Evolutionary conservation across 2,888 invertebrate species (phyloP).

Genomic region (Podotricha telesiphe): DNA sequence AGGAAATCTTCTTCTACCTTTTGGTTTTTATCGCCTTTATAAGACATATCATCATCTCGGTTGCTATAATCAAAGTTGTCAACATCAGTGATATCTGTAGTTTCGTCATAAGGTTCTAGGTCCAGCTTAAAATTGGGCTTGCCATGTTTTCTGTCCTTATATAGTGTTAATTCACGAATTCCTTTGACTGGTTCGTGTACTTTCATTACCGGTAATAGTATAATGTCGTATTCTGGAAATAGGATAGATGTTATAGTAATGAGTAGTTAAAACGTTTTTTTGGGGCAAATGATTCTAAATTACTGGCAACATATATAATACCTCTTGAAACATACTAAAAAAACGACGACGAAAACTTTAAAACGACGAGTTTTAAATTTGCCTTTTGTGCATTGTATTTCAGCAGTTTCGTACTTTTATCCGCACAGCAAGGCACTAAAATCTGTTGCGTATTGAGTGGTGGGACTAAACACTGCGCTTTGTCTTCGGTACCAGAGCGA

Average conservation of each 20-base stretch:
- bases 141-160: slow-evolving; percentile 35
- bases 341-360: too few species aligned
- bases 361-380: too few species aligned
- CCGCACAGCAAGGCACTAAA: too few species aligned
- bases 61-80: slow-evolving; percentile 63
- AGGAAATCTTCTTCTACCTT: slow-evolving; percentile 35
- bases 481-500: too few species aligned
- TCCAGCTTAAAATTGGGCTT: slow-evolving; percentile 56
- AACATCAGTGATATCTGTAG: slow-evolving; percentile 60
- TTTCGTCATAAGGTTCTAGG: slow-evolving; percentile 63
- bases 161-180: slow-evolving; percentile 17
- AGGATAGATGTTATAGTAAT: neutral
- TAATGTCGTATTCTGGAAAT: slow-evolving; percentile 63
- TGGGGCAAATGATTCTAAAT: too few species aligned
- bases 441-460: too few species aligned
- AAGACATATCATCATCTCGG: slow-evolving; percentile 36
- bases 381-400: too few species aligned
- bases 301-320: too few species aligned
- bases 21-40: slow-evolving; percentile 17
- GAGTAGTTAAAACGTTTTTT: too few species aligned
- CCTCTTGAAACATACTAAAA: too few species aligned
- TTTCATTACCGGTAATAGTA: slow-evolving; percentile 60
- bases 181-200: slow-evolving; percentile 20
- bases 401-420: too few species aligned
- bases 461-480: too few species aligned